These are phyloP conservation scores for Drosophila nigrodunni DNA, from an alignment of 1,140 invertebrate genomes.

Conservation along the genomic window DNA sequence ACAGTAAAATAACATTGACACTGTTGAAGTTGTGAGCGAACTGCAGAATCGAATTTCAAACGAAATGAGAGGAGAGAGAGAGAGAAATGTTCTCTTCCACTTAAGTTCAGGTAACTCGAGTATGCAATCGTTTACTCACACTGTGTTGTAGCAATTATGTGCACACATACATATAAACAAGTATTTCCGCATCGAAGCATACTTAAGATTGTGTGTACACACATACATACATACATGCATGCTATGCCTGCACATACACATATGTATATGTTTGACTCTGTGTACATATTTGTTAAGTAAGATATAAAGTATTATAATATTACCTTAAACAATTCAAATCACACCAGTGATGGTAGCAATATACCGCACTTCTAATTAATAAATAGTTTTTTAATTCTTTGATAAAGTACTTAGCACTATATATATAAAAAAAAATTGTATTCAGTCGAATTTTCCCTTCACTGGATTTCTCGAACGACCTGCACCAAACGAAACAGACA, in stretches of 20 bases:
- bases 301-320: constrained; percentile 8
- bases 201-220: constrained; percentile 17
- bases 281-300: constrained; percentile 19
- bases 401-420: constrained; percentile 10
- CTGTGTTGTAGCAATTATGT: constrained; percentile 15
- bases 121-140: constrained; percentile 21
- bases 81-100: constrained; percentile 2
- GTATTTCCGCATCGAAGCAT: constrained; percentile 43
- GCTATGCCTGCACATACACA: too few species aligned
- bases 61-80: not conserved
- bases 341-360: not conserved
- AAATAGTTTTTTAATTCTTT: not conserved
- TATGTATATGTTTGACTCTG: not conserved
- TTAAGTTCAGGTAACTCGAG: constrained; percentile 30
- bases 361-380: not conserved
- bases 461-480: constrained; percentile 32
- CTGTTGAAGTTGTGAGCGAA: constrained; percentile 3
- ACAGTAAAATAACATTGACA: constrained; percentile 20
- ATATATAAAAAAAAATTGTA: constrained; percentile 19
- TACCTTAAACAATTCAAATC: constrained; percentile 22
- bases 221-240: not conserved
- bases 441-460: constrained; percentile 11
- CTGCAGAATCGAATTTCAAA: not conserved
- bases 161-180: constrained; percentile 5
- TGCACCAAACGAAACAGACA: constrained; percentile 36